Conservation (phyloP, 2,113 vertebrate species). For the Hiodon alosoides region DNA sequence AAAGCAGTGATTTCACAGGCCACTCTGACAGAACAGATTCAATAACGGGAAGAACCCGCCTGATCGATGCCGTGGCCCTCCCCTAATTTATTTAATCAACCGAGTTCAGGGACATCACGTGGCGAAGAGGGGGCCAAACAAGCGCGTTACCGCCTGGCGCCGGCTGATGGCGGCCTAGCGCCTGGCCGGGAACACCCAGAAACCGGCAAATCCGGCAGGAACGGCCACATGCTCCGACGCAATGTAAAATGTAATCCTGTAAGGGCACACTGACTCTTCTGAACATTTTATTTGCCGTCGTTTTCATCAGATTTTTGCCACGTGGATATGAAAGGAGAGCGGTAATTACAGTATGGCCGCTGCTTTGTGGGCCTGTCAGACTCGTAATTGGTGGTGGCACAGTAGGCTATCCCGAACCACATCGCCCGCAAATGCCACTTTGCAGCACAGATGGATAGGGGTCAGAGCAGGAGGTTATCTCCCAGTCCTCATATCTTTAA, state of each 20-base stretch:
- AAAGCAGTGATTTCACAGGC: neutral
- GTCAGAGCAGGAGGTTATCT: constrained; percentile 43
- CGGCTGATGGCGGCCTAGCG: neutral
- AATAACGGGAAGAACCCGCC: neutral
- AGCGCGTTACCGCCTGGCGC: neutral
- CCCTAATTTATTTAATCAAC: constrained; percentile 14
- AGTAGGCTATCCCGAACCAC: constrained; percentile 58
- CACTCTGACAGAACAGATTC: neutral
- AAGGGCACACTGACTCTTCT: neutral
- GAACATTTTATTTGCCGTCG: constrained; percentile 28
- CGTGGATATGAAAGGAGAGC: constrained; percentile 54
- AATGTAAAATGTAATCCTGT: neutral
- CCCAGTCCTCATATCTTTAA: constrained; percentile 6
- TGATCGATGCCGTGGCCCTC: neutral
- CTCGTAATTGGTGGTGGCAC: constrained; percentile 65
- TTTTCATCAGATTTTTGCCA: too few relatives aligned
- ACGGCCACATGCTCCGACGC: too few relatives aligned
- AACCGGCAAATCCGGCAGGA: neutral
- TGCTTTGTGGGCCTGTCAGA: constrained; percentile 63
- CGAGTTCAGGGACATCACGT: constrained; percentile 2
- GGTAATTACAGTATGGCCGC: constrained; percentile 61
- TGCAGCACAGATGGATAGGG: constrained; percentile 47
- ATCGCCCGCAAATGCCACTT: constrained; percentile 46
- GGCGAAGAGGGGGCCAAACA: neutral
- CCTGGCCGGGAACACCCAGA: neutral